Evolutionary conservation across 2,113 vertebrate species (phyloP).

Genomic region (Indicator maculatus): DNA sequence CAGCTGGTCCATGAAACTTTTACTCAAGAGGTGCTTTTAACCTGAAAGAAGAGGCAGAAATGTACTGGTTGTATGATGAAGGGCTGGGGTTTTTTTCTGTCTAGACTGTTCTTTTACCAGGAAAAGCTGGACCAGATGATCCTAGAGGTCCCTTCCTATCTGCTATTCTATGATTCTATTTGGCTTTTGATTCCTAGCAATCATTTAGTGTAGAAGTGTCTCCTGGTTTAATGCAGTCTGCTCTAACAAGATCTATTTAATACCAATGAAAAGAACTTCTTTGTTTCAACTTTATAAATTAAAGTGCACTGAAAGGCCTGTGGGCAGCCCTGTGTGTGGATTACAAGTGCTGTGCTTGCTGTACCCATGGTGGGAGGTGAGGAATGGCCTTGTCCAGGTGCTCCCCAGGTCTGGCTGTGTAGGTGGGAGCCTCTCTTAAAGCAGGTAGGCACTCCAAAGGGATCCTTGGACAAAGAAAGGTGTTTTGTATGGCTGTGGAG

Average conservation of each 20-base stretch:
- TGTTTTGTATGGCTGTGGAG: rapidly evolving
- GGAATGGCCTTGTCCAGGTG: neutral
- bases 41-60: neutral
- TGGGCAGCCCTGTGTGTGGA: rapidly evolving
- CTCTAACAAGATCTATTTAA: neutral
- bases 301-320: neutral
- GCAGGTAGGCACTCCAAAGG: neutral
- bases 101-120: too few species aligned
- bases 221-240: too few species aligned
- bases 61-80: neutral
- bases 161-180: neutral
- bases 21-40: neutral
- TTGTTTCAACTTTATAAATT: conserved; percentile 44
- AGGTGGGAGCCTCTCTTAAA: neutral
- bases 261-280: conserved; percentile 25
- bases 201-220: neutral
- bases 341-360: neutral
- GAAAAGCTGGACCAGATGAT: too few species aligned
- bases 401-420: neutral
- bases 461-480: neutral
- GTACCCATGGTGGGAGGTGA: neutral
- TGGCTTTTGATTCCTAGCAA: neutral
- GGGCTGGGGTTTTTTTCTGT: too few species aligned
- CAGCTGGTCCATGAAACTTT: neutral
- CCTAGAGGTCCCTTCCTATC: too few species aligned